Percentiles rank a stretch among this genome's conserved stretches.
phyloP scores from a whole-genome alignment of 2,888 invertebrate genomes.

The Conomelus anceps region DNA sequence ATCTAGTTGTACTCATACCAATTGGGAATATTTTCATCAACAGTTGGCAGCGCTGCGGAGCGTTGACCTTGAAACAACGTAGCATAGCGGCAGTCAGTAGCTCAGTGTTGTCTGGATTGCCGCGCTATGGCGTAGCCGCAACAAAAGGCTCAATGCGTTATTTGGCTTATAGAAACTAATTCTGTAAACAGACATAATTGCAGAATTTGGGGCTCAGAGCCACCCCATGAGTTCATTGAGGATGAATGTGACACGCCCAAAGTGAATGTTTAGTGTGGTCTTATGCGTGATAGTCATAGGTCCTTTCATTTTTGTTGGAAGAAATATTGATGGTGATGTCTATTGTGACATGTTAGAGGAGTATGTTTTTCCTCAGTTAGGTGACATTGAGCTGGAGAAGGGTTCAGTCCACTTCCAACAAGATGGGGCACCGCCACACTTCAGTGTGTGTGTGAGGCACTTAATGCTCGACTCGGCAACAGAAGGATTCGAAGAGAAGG shows the following conservation, averaged over 20 bases:
- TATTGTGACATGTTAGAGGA: conserved; percentile 1
- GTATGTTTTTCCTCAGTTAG: neutral
- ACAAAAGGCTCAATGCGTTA: too few species aligned
- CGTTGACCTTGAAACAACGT: too few species aligned
- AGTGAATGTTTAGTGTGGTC: conserved; percentile 1
- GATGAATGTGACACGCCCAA: neutral
- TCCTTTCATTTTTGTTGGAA: conserved; percentile 7
- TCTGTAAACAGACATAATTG: too few species aligned
- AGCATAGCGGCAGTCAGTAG: neutral
- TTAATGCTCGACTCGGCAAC: neutral
- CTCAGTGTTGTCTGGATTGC: too few species aligned
- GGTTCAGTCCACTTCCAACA: neutral
- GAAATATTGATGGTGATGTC: conserved; percentile 4
- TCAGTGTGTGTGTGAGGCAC: neutral
- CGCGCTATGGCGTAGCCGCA: neutral
- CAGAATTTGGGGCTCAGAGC: neutral
- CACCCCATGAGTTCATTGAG: conserved; percentile 3
- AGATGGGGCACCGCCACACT: neutral
- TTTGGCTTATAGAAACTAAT: too few species aligned
- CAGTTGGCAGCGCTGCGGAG: neutral
- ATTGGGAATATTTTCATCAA: neutral
- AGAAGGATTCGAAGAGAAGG: neutral
- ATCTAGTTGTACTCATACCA: neutral
- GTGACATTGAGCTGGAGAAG: conserved; percentile 1
- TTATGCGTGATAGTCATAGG: conserved; percentile 6